Percentiles rank a stretch among this genome's conserved stretches.
These are phyloP conservation scores for Helogale parvula DNA, from an alignment of 2,113 vertebrate species.

Conservation along the genomic window DNA sequence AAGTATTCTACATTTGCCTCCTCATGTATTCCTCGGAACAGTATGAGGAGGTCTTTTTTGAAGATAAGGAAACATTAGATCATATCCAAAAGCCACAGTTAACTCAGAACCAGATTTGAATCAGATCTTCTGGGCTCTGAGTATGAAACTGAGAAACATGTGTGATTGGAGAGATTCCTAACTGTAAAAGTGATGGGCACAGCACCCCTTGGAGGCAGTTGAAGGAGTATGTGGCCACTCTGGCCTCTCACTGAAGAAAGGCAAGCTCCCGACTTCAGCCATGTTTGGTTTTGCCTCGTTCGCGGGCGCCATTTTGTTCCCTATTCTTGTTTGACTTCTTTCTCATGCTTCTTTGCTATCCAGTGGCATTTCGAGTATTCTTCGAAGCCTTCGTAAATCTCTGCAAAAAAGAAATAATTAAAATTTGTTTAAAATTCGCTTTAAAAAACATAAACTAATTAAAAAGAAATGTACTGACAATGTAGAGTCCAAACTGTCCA, in stretches of 20 bases:
- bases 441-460: not conserved
- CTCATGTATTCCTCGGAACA: not conserved
- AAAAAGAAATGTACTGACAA: not conserved
- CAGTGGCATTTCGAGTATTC: not conserved
- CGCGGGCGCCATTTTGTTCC: not conserved
- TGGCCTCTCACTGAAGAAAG: not conserved
- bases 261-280: rapidly evolving
- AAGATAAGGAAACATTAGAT: not conserved
- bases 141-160: not conserved
- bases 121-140: not conserved
- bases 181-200: not conserved
- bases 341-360: not conserved
- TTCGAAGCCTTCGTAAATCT: not conserved
- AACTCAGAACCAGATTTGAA: not conserved
- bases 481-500: not conserved
- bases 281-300: not conserved
- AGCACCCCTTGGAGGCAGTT: rapidly evolving
- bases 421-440: not conserved
- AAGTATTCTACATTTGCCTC: not conserved
- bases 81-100: not conserved
- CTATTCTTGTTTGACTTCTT: not conserved
- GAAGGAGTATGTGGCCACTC: too few relatives aligned
- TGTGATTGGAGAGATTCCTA: not conserved
- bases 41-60: not conserved
- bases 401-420: not conserved